Conservation (phyloP, 2,113 vertebrate species). For the Dascyllus trimaculatus region DNA sequence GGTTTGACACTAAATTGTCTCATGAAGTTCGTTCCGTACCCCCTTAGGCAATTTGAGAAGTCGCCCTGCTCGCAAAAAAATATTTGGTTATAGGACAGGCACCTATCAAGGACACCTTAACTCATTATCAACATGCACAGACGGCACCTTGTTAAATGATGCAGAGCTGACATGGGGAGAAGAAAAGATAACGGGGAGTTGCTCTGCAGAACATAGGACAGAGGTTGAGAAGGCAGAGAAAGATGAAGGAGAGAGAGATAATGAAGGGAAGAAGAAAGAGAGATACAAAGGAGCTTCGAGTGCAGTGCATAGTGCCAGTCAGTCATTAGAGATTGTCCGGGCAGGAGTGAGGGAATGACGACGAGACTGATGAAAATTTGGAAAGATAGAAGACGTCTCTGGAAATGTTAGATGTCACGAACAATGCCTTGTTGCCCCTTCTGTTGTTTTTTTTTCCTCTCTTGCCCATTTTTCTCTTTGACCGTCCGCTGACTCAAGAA, state of each 20-base stretch:
- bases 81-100: slow-evolving; percentile 9
- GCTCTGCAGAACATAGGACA: background rate
- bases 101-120: slow-evolving; percentile 54
- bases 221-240: background rate
- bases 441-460: background rate
- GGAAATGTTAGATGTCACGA: slow-evolving; percentile 27
- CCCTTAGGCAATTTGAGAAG: slow-evolving; percentile 39
- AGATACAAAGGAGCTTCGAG: background rate
- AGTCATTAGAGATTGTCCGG: slow-evolving; percentile 15
- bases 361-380: slow-evolving; percentile 1
- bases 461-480: slow-evolving; percentile 3
- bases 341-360: background rate
- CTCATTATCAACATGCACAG: slow-evolving; percentile 45
- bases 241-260: slow-evolving; percentile 4
- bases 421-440: slow-evolving; percentile 5
- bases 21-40: slow-evolving; percentile 41
- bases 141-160: slow-evolving; percentile 42
- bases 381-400: background rate
- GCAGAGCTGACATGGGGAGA: slow-evolving; percentile 12
- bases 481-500: slow-evolving; percentile 35
- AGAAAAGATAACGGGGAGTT: background rate
- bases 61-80: slow-evolving; percentile 30
- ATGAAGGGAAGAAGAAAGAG: background rate
- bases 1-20: slow-evolving; percentile 35
- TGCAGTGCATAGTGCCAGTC: slow-evolving; percentile 10